phyloP scores from a whole-genome alignment of 2,113 vertebrate species.

The Lepidiolamprologus cunningtoni region DNA sequence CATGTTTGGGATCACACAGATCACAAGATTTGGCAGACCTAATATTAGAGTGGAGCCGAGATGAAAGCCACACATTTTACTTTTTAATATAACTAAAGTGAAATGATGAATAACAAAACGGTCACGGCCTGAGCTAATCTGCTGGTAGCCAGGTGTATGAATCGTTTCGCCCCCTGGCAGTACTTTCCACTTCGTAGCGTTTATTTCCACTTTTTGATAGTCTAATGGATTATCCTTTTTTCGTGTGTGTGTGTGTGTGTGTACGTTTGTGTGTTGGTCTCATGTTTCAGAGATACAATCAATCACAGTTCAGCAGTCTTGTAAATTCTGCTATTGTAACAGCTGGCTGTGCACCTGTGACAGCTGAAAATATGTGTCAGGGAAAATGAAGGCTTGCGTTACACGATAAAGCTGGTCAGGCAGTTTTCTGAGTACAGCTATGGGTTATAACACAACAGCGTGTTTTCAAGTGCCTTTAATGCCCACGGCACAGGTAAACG shows the following conservation, averaged over 20 bases:
- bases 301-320: background rate
- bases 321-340: background rate
- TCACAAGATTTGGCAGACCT: background rate
- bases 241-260: background rate
- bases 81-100: constrained; percentile 5
- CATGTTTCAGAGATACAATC: background rate
- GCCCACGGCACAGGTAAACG: background rate
- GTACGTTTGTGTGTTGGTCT: background rate
- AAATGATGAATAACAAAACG: background rate
- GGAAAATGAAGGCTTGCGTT: background rate
- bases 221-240: background rate
- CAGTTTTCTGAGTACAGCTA: background rate
- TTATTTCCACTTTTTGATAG: constrained; percentile 12
- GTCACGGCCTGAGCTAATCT: constrained; percentile 10
- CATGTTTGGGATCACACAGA: background rate
- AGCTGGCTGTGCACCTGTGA: background rate
- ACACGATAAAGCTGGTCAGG: background rate
- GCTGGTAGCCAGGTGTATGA: constrained; percentile 10
- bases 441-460: background rate
- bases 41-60: background rate
- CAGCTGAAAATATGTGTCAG: background rate
- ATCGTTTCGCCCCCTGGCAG: background rate
- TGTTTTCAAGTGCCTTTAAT: background rate
- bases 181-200: background rate
- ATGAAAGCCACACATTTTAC: constrained; percentile 19